Evolutionary conservation across 2,888 invertebrate genomes (phyloP), one percentile per base, ranked within the genome.

Genomic region (Pristionchus mayeri): DNA sequence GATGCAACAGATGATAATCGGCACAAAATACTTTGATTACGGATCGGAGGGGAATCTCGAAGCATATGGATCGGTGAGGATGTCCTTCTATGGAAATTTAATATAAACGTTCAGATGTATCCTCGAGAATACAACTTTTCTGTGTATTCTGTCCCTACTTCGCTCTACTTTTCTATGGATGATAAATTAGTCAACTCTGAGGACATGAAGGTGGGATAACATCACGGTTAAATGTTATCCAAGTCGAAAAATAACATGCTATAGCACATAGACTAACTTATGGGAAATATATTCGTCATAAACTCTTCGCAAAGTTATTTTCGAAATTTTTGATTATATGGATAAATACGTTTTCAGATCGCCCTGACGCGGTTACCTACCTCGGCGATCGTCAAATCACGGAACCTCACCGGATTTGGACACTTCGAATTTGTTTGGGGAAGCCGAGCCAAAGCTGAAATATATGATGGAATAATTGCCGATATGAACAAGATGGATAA

Each of bases 391-490:
- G 4, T 9, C 1, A 21, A n/a, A 30, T 1, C 21, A n/a, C n/a
- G 40, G 3, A 75, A 40, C 11, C 2, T 75, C 16, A 75, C 75
- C 6, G 75, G 44, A 16, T 75, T 75, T 37, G 40, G 44, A 11
- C 75, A 75, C 75, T 44, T 75, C 11, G 75, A 75, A 9, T 40
- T 75, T 13, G 24, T 75, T 18, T 75, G 75, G 75, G 75, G 75
- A 7, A 6, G 44, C n/a, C 21, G 75, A 18, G 75, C 75, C 16
- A 75, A 75, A n/a, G 44, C 75, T 2, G 75, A 44, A 6, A 40
- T 75, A n/a, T 75, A 75, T 18, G 75, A 75, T n/a, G 44, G 44
- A 1, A 75, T 75, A n/a, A 37, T 75, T 44, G 24, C 24, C 6
- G 40, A 75, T 1, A 40, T 75, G 6, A 75, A 75, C 44, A 44